These are phyloP conservation scores for Echinarachnius parma DNA, from an alignment of 53 echinoderm and acorn worm genomes.

Conservation along the genomic window DNA sequence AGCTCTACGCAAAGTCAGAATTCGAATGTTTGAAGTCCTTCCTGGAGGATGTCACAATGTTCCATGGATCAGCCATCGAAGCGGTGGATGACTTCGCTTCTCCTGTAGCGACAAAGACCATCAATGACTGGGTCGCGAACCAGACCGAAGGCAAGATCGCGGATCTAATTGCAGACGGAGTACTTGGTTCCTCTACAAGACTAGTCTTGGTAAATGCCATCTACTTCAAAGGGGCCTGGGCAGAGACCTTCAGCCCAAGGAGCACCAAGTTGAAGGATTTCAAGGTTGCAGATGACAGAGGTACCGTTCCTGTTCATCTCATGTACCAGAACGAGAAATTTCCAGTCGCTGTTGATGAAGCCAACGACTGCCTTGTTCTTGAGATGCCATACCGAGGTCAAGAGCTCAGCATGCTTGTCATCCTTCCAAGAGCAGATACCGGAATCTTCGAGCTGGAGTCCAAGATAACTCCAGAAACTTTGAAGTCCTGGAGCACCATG, in stretches of 20 bases:
- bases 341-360: constrained; percentile 16
- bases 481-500: constrained; percentile 30
- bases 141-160: constrained; percentile 70
- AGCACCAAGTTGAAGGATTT: constrained; percentile 6
- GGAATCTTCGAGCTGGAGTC: constrained; percentile 54
- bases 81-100: constrained; percentile 30
- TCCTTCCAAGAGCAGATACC: constrained; percentile 60
- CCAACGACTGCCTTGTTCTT: constrained; percentile 59
- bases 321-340: constrained; percentile 4
- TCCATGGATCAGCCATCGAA: constrained; percentile 38
- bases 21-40: constrained; percentile 46
- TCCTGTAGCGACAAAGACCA: constrained; percentile 12
- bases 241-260: constrained; percentile 27
- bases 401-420: constrained; percentile 65
- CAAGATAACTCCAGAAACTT: constrained; percentile 37
- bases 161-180: constrained; percentile 55
- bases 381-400: constrained; percentile 74
- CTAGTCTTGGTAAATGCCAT: constrained; percentile 85
- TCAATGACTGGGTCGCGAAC: constrained; percentile 82
- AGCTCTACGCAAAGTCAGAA: constrained; percentile 61
- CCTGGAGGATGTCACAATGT: constrained; percentile 27
- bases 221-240: constrained; percentile 87
- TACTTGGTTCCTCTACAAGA: constrained; percentile 49
- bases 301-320: not conserved
- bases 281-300: constrained; percentile 17